Evolutionary conservation across 2,113 vertebrate species (phyloP), one percentile per base, ranked within the genome.

Genomic region (Smithornis capensis): DNA sequence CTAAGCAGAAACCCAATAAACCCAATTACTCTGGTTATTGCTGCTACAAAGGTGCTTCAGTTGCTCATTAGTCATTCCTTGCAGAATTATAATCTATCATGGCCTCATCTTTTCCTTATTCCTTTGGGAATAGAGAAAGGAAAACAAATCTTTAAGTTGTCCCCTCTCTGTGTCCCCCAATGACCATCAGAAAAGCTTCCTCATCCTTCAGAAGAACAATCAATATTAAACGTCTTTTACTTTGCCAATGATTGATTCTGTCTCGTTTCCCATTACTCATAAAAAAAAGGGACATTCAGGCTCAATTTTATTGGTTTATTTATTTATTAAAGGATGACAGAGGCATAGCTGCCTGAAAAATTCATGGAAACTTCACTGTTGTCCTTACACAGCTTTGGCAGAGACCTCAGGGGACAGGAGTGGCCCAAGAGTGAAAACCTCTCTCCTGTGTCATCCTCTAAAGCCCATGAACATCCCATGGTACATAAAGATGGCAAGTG

Each of bases 1-100:
- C 74, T 96, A 95, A 96, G 83, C 73, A 91, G 56, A 92, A 97
- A 87, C 78, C 80, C 25, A 68, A 31, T 95, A 94, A 96, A 82
- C 73, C 87, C 33, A 79, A 77, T 88, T 89, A 89, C 35, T 57
- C 40, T 77, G 10, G 5, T 44, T 33, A 94, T 92, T 97, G 14
- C 31, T 47, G 42, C 60, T 87, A 9, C 24, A 37, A 77, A 77
- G 83, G 68, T 79, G 64, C 60, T 83, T 95, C 86, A 37, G 64
- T 38, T 83, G 60, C 93, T 96, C 80, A 93, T 95, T 88, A 94
- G 73, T 94, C 80, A 94, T 96, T 96, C 84, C 35, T 79, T 53
- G 69, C 65, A 76, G 90, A 95, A 90, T 80, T 95, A 69, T 77
- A 79, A 92, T 87, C 70, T 92, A 81, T 96, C 94, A 94, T 83